A percentile compares a stretch with the other conserved stretches of the same genome.
These are phyloP conservation scores for Chrysodeixis includens DNA, from an alignment of 2,888 invertebrate genomes.

Conservation along the genomic window DNA sequence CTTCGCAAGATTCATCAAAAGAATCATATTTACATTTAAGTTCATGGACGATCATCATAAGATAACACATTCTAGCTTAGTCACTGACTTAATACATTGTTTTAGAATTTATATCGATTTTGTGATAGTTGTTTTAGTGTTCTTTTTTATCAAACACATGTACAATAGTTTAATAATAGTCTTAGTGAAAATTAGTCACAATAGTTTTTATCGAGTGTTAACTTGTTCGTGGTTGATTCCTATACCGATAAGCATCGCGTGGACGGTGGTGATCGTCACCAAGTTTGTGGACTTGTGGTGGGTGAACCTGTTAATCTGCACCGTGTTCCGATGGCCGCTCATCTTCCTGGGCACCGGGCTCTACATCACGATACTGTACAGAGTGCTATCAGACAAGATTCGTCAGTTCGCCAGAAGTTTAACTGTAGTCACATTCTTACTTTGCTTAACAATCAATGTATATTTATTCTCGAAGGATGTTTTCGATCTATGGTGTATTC, in stretches of 20 bases:
- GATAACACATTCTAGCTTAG: constrained; percentile 39
- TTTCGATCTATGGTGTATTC: constrained; percentile 74
- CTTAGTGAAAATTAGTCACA: constrained; percentile 76
- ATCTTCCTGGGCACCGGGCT: constrained; percentile 76
- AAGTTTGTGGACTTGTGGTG: constrained; percentile 62
- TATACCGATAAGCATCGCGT: constrained; percentile 68
- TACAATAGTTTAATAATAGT: constrained; percentile 82
- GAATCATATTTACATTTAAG: constrained; percentile 70
- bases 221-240: constrained; percentile 79
- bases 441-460: constrained; percentile 79
- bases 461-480: constrained; percentile 80
- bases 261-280: constrained; percentile 61
- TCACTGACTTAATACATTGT: constrained; percentile 59
- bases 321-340: constrained; percentile 79
- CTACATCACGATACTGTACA: constrained; percentile 74
- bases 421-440: constrained; percentile 78
- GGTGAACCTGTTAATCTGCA: constrained; percentile 75
- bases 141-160: constrained; percentile 84
- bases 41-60: constrained; percentile 65
- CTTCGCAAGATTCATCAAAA: constrained; percentile 77
- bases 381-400: constrained; percentile 76
- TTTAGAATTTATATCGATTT: constrained; percentile 80
- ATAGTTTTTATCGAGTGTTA: constrained; percentile 72
- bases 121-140: constrained; percentile 78
- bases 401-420: constrained; percentile 79